These are phyloP conservation scores for Acestrorhynchus altus DNA, from an alignment of 2,797 vertebrate species.

Conservation along the genomic window DNA sequence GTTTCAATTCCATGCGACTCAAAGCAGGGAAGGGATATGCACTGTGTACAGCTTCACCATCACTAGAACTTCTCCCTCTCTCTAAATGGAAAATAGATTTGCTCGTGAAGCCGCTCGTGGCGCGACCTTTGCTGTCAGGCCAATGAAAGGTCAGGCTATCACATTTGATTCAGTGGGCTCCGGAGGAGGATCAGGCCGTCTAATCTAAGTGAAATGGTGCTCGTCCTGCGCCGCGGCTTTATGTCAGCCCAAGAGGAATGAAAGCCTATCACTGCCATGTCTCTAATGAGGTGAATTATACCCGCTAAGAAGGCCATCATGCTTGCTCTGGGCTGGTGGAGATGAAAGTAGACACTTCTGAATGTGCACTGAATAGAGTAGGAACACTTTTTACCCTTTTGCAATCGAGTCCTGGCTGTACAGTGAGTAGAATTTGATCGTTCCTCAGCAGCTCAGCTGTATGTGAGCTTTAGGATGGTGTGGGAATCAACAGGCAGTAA, in stretches of 20 bases:
- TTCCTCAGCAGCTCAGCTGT: too few relatives aligned
- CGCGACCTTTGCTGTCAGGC: conserved; percentile 75
- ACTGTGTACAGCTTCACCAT: not conserved
- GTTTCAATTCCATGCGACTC: conserved; percentile 4
- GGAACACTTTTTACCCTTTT: too few relatives aligned
- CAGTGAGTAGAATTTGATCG: too few relatives aligned
- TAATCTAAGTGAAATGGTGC: conserved; percentile 54
- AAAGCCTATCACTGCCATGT: not conserved
- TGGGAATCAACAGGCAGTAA: too few relatives aligned
- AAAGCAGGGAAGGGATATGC: not conserved
- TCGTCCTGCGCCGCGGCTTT: conserved; percentile 19
- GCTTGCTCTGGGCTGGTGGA: not conserved
- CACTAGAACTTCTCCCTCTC: not conserved
- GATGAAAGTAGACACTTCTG: not conserved
- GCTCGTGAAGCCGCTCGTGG: conserved; percentile 67
- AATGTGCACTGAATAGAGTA: too few relatives aligned
- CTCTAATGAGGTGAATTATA: not conserved
- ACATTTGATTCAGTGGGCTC: conserved; percentile 73
- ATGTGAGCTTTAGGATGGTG: too few relatives aligned
- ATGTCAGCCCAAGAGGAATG: conserved; percentile 20
- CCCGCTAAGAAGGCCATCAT: not conserved
- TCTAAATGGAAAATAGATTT: conserved; percentile 70
- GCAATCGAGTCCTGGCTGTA: too few relatives aligned
- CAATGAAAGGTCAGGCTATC: conserved; percentile 76
- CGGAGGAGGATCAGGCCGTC: conserved; percentile 36